phyloP scores from a whole-genome alignment of 1,140 invertebrate genomes.

The Condylostylus longicornis region DNA sequence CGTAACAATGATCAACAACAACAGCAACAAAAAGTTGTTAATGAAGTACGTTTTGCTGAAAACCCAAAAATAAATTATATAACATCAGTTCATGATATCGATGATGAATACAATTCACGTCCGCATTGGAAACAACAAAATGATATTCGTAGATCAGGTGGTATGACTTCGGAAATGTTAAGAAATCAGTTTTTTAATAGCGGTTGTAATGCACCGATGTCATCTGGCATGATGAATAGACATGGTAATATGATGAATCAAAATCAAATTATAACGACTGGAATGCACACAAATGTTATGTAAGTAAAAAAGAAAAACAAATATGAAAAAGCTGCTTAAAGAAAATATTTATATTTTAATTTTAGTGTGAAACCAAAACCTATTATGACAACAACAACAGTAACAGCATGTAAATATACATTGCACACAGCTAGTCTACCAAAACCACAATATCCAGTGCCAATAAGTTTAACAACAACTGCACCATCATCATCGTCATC shows the following conservation, averaged over 20 bases:
- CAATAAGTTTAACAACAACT: slow-evolving; percentile 27
- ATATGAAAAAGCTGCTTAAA: neutral
- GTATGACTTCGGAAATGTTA: no score
- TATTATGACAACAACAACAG: slow-evolving; percentile 11
- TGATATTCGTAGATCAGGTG: no score
- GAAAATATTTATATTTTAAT: neutral
- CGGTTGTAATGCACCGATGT: no score
- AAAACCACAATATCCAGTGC: slow-evolving; percentile 50
- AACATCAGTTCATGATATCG: no score
- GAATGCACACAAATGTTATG: slow-evolving; percentile 32
- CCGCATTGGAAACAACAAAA: no score
- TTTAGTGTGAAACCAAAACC: slow-evolving; percentile 24
- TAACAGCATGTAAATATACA: slow-evolving; percentile 44
- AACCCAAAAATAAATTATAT: no score
- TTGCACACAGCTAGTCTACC: slow-evolving; percentile 57
- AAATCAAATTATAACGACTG: slow-evolving; percentile 11
- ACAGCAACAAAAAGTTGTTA: no score
- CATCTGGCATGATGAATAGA: slow-evolving; percentile 12
- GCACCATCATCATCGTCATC: slow-evolving; percentile 20
- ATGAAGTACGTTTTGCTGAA: no score
- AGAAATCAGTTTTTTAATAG: no score
- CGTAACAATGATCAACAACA: slow-evolving; percentile 1
- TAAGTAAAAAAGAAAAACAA: slow-evolving; percentile 14
- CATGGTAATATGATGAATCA: slow-evolving; percentile 15
- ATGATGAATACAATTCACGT: no score